phyloP scores from a whole-genome alignment of 2,113 vertebrate genomes.

The Bubo scandiacus region DNA sequence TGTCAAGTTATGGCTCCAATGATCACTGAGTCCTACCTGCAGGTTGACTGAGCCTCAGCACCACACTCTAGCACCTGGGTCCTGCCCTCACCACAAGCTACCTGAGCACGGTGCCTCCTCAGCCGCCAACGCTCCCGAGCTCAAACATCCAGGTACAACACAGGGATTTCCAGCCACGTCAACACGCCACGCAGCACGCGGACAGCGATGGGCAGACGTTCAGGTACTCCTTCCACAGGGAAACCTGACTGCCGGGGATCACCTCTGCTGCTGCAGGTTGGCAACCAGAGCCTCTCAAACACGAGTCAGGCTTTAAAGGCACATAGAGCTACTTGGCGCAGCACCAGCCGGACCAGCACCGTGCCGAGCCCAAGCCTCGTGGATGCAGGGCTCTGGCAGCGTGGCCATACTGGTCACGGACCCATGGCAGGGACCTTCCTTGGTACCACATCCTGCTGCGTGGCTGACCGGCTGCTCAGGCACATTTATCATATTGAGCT shows the following conservation, averaged over 20 bases:
- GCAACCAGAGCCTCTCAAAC: not conserved
- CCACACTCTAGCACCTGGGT: not conserved
- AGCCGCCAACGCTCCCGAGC: fast-evolving
- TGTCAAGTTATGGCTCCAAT: not conserved
- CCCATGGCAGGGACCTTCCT: not conserved
- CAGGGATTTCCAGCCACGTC: not conserved
- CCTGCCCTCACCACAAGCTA: not conserved
- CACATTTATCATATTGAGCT: no score
- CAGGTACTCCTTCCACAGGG: not conserved
- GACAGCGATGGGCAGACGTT: not conserved
- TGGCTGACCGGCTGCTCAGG: not conserved
- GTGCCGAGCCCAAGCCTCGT: not conserved
- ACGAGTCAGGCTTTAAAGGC: not conserved
- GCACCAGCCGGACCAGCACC: not conserved
- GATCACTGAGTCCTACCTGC: not conserved
- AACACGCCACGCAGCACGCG: fast-evolving
- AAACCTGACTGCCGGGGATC: not conserved
- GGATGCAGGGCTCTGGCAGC: fast-evolving
- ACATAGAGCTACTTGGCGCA: not conserved
- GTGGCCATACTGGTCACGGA: not conserved
- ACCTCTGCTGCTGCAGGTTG: not conserved
- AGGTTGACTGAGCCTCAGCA: not conserved
- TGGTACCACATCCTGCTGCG: not conserved
- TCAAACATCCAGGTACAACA: fast-evolving
- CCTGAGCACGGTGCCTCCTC: fast-evolving